These are phyloP conservation scores for Steatocranus sp. DNA, from an alignment of 2,797 vertebrate species.

Conservation along the genomic window DNA sequence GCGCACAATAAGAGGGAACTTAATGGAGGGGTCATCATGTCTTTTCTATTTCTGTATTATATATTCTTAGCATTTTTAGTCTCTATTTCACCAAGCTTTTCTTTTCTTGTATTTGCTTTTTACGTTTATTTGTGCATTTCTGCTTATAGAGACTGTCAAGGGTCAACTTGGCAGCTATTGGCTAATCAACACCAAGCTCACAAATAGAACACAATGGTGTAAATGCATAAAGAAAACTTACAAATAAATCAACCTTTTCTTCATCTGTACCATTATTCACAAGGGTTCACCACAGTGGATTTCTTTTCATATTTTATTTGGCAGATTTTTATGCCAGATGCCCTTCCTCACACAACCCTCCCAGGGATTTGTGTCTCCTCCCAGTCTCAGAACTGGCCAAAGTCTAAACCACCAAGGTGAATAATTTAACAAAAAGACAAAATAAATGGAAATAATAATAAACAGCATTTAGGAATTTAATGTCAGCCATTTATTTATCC, in stretches of 20 bases:
- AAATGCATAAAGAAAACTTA: not conserved
- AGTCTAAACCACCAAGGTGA: not conserved
- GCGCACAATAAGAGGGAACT: not conserved
- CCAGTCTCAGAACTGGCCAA: not conserved
- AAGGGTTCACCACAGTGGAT: not conserved
- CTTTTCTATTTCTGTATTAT: not conserved
- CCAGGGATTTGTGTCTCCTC: not conserved
- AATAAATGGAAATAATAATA: not conserved
- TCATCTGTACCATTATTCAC: not conserved
- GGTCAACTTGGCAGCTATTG: not conserved
- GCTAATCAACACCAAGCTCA: not conserved
- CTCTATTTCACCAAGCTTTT: not conserved
- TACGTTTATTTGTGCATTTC: not conserved
- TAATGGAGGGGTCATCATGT: not conserved
- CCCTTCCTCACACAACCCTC: not conserved
- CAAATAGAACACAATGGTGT: not conserved
- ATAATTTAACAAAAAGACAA: not conserved
- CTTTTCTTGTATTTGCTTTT: not conserved
- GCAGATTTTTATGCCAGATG: not conserved
- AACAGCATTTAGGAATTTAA: not conserved
- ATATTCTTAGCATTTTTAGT: not conserved
- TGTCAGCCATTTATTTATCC: not conserved
- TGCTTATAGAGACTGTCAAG: not conserved
- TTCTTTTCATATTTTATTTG: not conserved
- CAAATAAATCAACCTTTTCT: not conserved